phyloP scores from a whole-genome alignment of 2,888 invertebrate genomes.

The Cryptocephalus primarius region DNA sequence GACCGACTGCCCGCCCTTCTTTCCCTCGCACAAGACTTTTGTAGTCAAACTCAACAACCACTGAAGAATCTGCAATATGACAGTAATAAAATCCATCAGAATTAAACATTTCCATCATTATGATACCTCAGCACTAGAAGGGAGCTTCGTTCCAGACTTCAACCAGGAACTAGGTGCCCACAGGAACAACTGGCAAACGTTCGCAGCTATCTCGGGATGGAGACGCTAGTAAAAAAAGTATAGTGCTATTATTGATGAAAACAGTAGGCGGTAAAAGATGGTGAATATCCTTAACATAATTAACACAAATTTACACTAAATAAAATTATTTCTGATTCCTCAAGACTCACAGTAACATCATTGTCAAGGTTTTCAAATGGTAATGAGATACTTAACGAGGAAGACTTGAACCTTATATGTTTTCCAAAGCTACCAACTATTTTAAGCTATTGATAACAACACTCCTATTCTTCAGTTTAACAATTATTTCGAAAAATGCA shows the following conservation, averaged over 20 bases:
- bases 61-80: slow-evolving; percentile 50
- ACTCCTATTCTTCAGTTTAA: too few species aligned
- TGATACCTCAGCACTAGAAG: slow-evolving; percentile 50
- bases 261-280: too few species aligned
- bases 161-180: slow-evolving; percentile 69
- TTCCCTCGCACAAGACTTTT: slow-evolving; percentile 58
- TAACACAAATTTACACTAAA: too few species aligned
- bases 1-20: slow-evolving; percentile 3
- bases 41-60: slow-evolving; percentile 65
- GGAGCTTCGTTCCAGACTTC: slow-evolving; percentile 39
- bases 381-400: too few species aligned
- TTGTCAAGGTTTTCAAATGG: too few species aligned
- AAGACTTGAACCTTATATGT: too few species aligned
- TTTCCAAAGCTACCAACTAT: too few species aligned
- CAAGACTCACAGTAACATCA: too few species aligned
- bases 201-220: slow-evolving; percentile 60
- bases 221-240: slow-evolving; percentile 32
- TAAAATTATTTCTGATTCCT: too few species aligned
- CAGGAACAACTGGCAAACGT: slow-evolving; percentile 59
- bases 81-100: background rate
- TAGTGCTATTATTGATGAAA: background rate
- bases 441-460: too few species aligned
- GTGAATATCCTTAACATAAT: too few species aligned
- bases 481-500: too few species aligned
- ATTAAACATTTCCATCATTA: background rate